phyloP scores from a whole-genome alignment of 2,888 invertebrate genomes.

The Celastrina argiolus region DNA sequence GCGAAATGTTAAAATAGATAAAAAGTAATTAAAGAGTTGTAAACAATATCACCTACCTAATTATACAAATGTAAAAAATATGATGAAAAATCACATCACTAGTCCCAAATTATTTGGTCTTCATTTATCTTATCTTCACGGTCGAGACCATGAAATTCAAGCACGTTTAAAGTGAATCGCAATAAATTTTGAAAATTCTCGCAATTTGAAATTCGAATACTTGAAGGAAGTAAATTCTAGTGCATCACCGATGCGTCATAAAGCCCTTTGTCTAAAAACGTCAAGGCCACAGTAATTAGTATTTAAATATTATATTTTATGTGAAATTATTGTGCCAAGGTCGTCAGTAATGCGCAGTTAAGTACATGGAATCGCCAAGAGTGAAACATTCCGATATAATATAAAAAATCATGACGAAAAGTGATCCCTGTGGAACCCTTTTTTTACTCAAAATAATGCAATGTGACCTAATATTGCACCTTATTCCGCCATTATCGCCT shows the following conservation, averaged over 20 bases:
- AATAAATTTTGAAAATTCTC: background rate
- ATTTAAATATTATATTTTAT: slow-evolving; percentile 16
- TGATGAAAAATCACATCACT: too few relatives aligned
- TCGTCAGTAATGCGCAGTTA: background rate
- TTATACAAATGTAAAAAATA: too few relatives aligned
- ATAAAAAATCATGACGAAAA: too few relatives aligned
- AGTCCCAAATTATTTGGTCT: background rate
- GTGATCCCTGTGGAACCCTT: too few relatives aligned
- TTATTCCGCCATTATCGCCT: too few relatives aligned
- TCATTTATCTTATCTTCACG: background rate
- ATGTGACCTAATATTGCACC: too few relatives aligned
- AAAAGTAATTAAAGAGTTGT: too few relatives aligned
- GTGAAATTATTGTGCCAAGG: slow-evolving; percentile 21
- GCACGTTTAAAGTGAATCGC: background rate
- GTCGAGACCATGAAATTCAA: background rate
- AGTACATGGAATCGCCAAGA: background rate
- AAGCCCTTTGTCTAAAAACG: slow-evolving; percentile 17
- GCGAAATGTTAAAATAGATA: too few relatives aligned
- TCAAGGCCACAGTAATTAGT: slow-evolving; percentile 12
- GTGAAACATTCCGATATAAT: background rate
- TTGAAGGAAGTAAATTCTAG: background rate
- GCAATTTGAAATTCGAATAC: background rate
- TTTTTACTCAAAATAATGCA: too few relatives aligned
- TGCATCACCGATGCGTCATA: background rate
- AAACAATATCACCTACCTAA: too few relatives aligned